Percentiles rank a stretch among this genome's conserved stretches.
Conservation (phyloP, 1,140 invertebrate genomes). For the Rhopalosiphum padi region DNA sequence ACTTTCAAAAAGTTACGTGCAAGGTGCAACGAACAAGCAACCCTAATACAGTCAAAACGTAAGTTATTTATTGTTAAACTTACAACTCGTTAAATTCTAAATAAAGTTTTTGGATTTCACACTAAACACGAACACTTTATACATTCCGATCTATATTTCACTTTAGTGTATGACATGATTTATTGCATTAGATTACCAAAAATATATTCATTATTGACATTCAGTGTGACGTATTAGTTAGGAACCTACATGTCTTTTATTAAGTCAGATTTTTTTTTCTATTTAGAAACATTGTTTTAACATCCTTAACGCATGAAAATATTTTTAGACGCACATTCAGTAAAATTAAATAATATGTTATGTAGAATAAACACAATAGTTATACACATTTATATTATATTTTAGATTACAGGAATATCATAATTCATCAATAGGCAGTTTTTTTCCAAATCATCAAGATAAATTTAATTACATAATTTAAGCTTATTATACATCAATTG, state of each 20-base stretch:
- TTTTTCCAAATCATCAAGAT: background rate
- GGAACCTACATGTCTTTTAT: background rate
- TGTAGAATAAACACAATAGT: background rate
- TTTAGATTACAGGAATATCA: background rate
- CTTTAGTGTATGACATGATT: background rate
- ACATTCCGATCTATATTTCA: background rate
- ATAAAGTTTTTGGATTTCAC: conserved; percentile 22
- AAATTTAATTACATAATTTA: background rate
- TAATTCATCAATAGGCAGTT: background rate
- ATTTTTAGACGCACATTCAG: background rate
- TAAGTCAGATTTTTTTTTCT: background rate
- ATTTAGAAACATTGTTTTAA: background rate
- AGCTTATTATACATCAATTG: background rate
- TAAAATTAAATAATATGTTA: background rate
- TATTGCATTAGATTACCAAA: background rate
- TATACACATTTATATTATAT: too few species aligned
- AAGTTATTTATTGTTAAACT: conserved; percentile 25
- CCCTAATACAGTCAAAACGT: conserved; percentile 5
- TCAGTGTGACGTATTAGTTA: background rate
- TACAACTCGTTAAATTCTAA: background rate
- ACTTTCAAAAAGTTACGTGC: background rate
- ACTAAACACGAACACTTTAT: background rate
- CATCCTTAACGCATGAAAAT: background rate
- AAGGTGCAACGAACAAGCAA: background rate
- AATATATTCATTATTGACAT: background rate